Conservation (phyloP, 2,113 vertebrate genomes). For the Seriola dumerili region DNA sequence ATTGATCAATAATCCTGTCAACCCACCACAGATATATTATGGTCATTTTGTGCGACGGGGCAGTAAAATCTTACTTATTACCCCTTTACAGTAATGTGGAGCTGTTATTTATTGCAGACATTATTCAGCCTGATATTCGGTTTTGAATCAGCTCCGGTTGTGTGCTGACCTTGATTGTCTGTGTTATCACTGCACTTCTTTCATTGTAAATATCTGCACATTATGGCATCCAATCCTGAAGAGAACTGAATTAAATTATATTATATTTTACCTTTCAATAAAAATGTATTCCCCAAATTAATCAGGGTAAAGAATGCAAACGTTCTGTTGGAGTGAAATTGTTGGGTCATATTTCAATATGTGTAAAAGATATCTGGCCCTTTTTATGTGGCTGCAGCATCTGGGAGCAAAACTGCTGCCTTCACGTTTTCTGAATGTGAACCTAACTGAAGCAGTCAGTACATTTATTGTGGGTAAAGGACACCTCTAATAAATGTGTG, state of each 20-base stretch:
- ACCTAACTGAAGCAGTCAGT: neutral
- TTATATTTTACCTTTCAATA: neutral
- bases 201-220: constrained; percentile 23
- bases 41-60: constrained; percentile 60
- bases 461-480: constrained; percentile 5
- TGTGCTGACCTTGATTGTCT: constrained; percentile 39
- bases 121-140: constrained; percentile 61
- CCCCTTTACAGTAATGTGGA: constrained; percentile 63
- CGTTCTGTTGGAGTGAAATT: neutral
- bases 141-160: constrained; percentile 48
- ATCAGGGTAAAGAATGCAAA: constrained; percentile 21
- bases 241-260: neutral
- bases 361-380: neutral
- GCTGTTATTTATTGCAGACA: constrained; percentile 65
- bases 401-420: constrained; percentile 1
- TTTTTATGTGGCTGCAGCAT: constrained; percentile 5
- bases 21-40: constrained; percentile 65
- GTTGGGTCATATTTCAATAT: constrained; percentile 4
- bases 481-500: neutral
- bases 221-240: neutral
- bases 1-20: constrained; percentile 69
- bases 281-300: neutral
- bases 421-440: constrained; percentile 9
- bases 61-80: constrained; percentile 73
- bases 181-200: constrained; percentile 10